Evolutionary conservation across 2,797 vertebrate genomes (phyloP).

Genomic region (Ibycter americanus): DNA sequence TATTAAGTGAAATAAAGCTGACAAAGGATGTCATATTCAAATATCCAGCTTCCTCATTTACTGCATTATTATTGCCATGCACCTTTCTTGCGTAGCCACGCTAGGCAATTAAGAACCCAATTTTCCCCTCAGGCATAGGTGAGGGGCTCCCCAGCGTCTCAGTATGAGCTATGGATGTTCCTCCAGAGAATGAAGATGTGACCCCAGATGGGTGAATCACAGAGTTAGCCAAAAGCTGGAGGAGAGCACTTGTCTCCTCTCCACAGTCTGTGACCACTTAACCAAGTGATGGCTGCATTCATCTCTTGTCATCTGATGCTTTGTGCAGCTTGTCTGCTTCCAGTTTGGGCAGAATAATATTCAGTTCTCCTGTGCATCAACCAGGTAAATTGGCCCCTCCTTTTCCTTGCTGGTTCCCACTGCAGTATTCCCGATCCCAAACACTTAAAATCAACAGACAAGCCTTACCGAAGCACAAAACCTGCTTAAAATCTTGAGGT

Average conservation of each 20-base stretch:
- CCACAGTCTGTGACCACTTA: fast-evolving
- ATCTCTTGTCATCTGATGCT: background rate
- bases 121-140: background rate
- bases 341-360: background rate
- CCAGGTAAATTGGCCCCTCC: background rate
- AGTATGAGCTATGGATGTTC: background rate
- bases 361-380: background rate
- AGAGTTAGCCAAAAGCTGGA: background rate
- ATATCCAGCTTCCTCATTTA: slow-evolving; percentile 19
- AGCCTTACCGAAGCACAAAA: background rate
- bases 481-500: background rate
- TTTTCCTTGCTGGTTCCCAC: background rate
- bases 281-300: background rate
- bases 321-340: background rate
- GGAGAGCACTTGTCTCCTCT: background rate
- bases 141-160: background rate
- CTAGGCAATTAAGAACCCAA: background rate
- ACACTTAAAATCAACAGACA: background rate
- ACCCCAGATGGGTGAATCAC: background rate
- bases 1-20: slow-evolving; percentile 57
- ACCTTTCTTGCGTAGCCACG: background rate
- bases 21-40: slow-evolving; percentile 26
- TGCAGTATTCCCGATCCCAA: background rate
- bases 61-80: background rate
- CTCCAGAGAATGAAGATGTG: background rate